These are phyloP conservation scores for Agrochola macilenta DNA, from an alignment of 2,888 invertebrate species.

Conservation along the genomic window DNA sequence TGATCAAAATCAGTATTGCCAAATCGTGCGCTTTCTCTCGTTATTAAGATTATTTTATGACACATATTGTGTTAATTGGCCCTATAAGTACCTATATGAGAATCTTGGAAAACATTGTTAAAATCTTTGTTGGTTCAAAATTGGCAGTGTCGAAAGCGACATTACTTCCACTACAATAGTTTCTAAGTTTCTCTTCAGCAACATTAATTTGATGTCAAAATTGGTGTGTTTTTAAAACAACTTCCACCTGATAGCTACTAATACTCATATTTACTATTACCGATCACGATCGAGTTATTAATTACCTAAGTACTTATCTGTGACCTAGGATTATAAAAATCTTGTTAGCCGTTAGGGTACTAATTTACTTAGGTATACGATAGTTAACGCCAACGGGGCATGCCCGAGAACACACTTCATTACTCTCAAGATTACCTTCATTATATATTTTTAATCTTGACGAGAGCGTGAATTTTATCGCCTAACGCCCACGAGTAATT, in stretches of 20 bases:
- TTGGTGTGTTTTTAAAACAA: not conserved
- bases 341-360: not conserved
- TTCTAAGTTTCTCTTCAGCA: not conserved
- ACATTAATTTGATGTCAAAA: not conserved
- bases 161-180: not conserved
- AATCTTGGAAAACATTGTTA: slow-evolving; percentile 9
- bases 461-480: slow-evolving; percentile 44
- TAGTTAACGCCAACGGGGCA: slow-evolving; percentile 17
- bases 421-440: slow-evolving; percentile 43
- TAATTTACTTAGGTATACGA: slow-evolving; percentile 13
- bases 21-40: slow-evolving; percentile 60
- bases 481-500: slow-evolving; percentile 21
- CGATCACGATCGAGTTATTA: not conserved
- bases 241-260: too few relatives aligned
- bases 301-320: not conserved
- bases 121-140: slow-evolving; percentile 10
- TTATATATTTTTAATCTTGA: slow-evolving; percentile 56
- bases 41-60: slow-evolving; percentile 41
- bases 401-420: slow-evolving; percentile 44
- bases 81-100: not conserved
- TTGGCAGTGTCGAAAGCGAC: not conserved
- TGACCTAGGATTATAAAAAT: slow-evolving; percentile 27
- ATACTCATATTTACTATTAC: not conserved
- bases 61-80: slow-evolving; percentile 14
- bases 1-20: slow-evolving; percentile 57